These are phyloP conservation scores for Eupeodes luniger DNA, from an alignment of 2,888 invertebrate genomes.

Conservation along the genomic window DNA sequence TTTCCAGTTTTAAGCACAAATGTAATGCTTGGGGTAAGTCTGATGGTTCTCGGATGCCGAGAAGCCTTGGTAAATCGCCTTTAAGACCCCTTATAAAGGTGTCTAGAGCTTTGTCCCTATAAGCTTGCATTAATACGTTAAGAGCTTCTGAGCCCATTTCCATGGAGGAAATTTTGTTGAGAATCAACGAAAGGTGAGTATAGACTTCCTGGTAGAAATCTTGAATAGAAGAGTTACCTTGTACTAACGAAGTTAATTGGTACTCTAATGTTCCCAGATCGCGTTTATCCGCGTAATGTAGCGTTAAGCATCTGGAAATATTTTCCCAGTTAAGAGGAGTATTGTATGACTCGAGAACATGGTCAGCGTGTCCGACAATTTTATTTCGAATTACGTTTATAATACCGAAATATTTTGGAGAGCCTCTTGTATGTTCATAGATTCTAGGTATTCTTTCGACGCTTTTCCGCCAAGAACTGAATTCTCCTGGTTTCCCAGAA, in stretches of 20 bases:
- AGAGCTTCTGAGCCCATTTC: too few relatives aligned
- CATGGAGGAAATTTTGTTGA: too few relatives aligned
- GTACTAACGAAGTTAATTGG: constrained; percentile 19
- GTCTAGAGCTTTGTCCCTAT: too few relatives aligned
- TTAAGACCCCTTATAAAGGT: too few relatives aligned
- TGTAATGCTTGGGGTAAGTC: not conserved
- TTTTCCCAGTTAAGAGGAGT: not conserved
- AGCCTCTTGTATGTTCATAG: not conserved
- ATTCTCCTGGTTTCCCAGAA: too few relatives aligned
- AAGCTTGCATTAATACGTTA: too few relatives aligned
- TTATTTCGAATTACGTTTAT: too few relatives aligned
- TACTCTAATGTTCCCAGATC: constrained; percentile 54
- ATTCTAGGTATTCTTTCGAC: not conserved
- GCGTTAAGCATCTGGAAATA: not conserved
- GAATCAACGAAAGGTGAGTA: not conserved
- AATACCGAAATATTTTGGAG: not conserved
- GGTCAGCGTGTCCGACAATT: too few relatives aligned
- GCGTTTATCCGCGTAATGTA: not conserved
- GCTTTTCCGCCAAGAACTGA: not conserved
- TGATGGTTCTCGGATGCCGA: not conserved
- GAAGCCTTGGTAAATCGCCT: not conserved
- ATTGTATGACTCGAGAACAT: too few relatives aligned
- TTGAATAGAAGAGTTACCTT: not conserved
- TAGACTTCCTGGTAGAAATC: not conserved
- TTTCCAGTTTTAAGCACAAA: too few relatives aligned